These are phyloP conservation scores for Liparis tanakae DNA, from an alignment of 2,797 vertebrate genomes.

Conservation along the genomic window DNA sequence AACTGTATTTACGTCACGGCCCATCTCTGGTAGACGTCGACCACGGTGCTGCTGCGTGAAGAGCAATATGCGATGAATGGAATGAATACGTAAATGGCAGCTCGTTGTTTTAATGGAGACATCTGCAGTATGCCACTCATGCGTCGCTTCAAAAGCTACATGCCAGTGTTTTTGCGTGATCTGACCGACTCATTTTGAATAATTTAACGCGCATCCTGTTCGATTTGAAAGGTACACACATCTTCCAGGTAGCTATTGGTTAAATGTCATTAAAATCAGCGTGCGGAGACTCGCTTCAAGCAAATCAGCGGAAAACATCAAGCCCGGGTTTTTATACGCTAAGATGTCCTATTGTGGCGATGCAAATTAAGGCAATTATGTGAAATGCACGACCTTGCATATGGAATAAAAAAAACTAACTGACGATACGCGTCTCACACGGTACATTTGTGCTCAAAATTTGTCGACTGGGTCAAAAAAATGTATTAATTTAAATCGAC, in stretches of 20 bases:
- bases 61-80: background rate
- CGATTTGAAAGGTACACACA: background rate
- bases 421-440: background rate
- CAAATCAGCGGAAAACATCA: constrained; percentile 9
- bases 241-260: constrained; percentile 28
- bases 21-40: background rate
- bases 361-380: constrained; percentile 9
- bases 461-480: no score
- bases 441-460: background rate
- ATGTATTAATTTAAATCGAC: no score
- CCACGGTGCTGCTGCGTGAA: background rate
- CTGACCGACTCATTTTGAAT: background rate
- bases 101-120: constrained; percentile 13
- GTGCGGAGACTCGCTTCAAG: background rate
- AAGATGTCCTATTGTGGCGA: background rate
- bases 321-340: background rate
- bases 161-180: constrained; percentile 18
- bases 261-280: background rate
- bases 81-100: background rate
- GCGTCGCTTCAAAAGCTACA: constrained; percentile 10
- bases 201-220: background rate
- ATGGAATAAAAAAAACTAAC: background rate
- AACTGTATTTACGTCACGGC: constrained; percentile 14
- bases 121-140: background rate
- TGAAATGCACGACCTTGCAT: background rate